phyloP scores from a whole-genome alignment of 2,888 invertebrate genomes.

The Caenorhabditis sp. region DNA sequence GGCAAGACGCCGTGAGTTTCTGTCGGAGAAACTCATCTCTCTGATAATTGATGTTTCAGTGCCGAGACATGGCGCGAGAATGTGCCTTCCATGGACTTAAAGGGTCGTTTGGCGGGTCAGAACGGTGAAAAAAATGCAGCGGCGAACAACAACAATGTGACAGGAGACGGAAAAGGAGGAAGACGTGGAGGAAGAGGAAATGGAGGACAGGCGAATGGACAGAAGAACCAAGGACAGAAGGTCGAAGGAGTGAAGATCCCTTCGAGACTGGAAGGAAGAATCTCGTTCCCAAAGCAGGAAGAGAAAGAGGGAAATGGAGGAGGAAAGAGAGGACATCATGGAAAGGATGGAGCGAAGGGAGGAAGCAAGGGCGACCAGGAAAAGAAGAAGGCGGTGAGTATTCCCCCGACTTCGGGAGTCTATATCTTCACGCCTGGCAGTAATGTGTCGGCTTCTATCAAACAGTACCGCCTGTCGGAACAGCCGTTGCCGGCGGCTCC shows the following conservation, averaged over 20 bases:
- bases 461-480: conserved; percentile 33
- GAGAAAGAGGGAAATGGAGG: conserved; percentile 6
- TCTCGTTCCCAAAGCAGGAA: conserved; percentile 34
- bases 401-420: not conserved
- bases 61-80: conserved; percentile 73
- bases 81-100: conserved; percentile 73
- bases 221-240: conserved; percentile 12
- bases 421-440: conserved; percentile 11
- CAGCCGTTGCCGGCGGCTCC: conserved; percentile 5
- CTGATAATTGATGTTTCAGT: too few species aligned
- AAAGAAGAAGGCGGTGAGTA: conserved; percentile 37
- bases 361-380: conserved; percentile 14
- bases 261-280: conserved; percentile 56
- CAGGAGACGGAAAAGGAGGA: conserved; percentile 7
- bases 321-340: not conserved
- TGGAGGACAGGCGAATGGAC: conserved; percentile 2
- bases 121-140: conserved; percentile 36
- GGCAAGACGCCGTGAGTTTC: conserved; percentile 72
- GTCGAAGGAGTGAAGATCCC: conserved; percentile 45
- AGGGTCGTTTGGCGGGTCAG: conserved; percentile 64
- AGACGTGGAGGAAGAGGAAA: not conserved
- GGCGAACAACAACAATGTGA: conserved; percentile 11
- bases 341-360: conserved; percentile 1
- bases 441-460: conserved; percentile 2
- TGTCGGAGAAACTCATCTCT: too few species aligned